Evolutionary conservation across 1,140 invertebrate species (phyloP), one percentile per base, ranked within the genome.

Genomic region (Agrypnia vestita): DNA sequence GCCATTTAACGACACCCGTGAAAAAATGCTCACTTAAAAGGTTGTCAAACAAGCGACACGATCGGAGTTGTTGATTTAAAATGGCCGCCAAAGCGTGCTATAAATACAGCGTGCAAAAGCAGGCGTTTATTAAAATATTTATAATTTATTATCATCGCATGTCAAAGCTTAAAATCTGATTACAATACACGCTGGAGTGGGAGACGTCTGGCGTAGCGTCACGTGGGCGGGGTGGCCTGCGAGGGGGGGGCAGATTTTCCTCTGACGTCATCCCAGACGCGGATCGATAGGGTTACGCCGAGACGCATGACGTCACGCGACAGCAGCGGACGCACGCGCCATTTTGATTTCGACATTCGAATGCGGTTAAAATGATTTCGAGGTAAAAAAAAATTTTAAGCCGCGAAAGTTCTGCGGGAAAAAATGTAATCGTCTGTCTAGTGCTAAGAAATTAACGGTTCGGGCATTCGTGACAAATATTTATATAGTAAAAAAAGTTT

Each of bases 161-260:
- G 25, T 35, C 25, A 35, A 35, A 35, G 25, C 25, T 35, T 35
- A 35, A 35, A 35, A 35, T 35, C 25, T 35, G 25, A 35, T 35
- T 35, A 35, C 25, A 35, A 35, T 35, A 35, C 25, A 6, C 25
- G 25, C 25, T 35, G 25, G 86, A 89, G 83, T 53, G 51, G 12
- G 51, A 4, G 7, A 4, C 7, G 51, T 13, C 11, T 15, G 17
- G 55, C 1, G 53, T 8, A 21, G 55, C 15, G 8, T 17, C 4
- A 4, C 53, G 53, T 15, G 55, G 1, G 61, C 0, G 19, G 61
- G 25, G 25, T 12, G 3, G 11, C 3, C n/a, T 0, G 61, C 10
- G 61, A 0, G 3, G 25, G 49, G n/a, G 49, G 8, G 49, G 59
- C 19, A n/a, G 25, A 21, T 59, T 21, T 59, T 13, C 1, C 61